These are phyloP conservation scores for Athene noctua DNA, from an alignment of 2,113 vertebrate genomes.

Conservation along the genomic window DNA sequence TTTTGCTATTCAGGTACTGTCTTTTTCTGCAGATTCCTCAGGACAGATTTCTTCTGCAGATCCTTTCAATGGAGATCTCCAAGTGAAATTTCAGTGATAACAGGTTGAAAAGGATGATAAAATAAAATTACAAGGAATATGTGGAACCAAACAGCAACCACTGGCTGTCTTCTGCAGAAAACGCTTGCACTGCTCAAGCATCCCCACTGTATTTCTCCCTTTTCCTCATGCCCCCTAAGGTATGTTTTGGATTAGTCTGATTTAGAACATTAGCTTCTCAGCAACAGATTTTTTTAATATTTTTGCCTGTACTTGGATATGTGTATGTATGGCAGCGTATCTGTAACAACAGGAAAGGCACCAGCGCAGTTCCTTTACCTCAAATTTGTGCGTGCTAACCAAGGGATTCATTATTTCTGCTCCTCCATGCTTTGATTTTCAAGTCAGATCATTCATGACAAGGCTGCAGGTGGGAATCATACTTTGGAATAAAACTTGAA, in stretches of 20 bases:
- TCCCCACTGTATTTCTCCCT: background rate
- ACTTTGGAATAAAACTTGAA: background rate
- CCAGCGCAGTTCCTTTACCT: background rate
- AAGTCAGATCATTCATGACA: background rate
- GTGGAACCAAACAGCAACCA: background rate
- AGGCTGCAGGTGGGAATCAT: background rate
- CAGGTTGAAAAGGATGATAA: background rate
- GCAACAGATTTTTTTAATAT: background rate
- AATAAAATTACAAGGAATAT: background rate
- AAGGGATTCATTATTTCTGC: background rate
- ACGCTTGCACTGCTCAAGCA: background rate
- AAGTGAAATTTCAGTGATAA: background rate
- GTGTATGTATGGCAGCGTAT: background rate
- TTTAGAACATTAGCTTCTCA: background rate
- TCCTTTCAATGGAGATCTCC: background rate
- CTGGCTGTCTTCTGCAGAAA: background rate
- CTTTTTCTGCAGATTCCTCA: constrained; percentile 23
- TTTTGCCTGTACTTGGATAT: background rate
- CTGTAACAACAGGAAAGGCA: background rate
- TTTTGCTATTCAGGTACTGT: background rate
- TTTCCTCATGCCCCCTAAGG: background rate
- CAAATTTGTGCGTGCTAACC: background rate
- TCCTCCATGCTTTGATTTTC: background rate
- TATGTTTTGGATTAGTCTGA: background rate
- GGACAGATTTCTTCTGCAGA: background rate